Evolutionary conservation across 2,888 invertebrate species (phyloP).

Genomic region (Chouioia cunea): DNA sequence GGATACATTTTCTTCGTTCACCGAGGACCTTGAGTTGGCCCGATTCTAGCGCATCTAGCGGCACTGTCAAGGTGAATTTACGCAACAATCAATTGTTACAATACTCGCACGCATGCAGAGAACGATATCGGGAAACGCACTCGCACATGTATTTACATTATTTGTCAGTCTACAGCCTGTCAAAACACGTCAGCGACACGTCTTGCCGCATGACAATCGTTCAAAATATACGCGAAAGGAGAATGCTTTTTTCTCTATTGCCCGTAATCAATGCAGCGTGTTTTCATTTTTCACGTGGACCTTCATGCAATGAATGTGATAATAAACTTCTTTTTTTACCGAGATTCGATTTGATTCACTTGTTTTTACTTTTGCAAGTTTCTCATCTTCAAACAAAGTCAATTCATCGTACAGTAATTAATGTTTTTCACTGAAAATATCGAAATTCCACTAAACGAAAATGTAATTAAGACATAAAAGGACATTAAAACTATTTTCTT

Average conservation of each 20-base stretch:
- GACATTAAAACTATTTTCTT: no score
- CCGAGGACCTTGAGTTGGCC: constrained; percentile 67
- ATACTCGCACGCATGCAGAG: neutral
- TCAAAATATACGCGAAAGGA: constrained; percentile 17
- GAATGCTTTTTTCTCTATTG: neutral
- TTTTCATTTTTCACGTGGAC: constrained; percentile 23
- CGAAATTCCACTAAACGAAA: no score
- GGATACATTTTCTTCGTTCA: constrained; percentile 68
- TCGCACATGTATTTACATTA: neutral
- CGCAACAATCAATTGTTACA: constrained; percentile 35
- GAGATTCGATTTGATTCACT: no score
- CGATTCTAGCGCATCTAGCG: constrained; percentile 69
- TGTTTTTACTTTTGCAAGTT: no score
- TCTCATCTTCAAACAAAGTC: no score
- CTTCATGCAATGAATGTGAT: no score
- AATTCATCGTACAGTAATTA: no score
- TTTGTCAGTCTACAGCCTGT: constrained; percentile 16
- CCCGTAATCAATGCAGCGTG: neutral
- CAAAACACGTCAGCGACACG: constrained; percentile 8
- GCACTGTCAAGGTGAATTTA: constrained; percentile 66
- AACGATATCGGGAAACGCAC: neutral
- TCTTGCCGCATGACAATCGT: constrained; percentile 15
- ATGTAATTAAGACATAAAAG: no score
- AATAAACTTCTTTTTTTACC: no score
- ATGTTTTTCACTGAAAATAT: no score